Evolutionary conservation across 2,113 vertebrate species (phyloP).

Genomic region (Scophthalmus maximus): DNA sequence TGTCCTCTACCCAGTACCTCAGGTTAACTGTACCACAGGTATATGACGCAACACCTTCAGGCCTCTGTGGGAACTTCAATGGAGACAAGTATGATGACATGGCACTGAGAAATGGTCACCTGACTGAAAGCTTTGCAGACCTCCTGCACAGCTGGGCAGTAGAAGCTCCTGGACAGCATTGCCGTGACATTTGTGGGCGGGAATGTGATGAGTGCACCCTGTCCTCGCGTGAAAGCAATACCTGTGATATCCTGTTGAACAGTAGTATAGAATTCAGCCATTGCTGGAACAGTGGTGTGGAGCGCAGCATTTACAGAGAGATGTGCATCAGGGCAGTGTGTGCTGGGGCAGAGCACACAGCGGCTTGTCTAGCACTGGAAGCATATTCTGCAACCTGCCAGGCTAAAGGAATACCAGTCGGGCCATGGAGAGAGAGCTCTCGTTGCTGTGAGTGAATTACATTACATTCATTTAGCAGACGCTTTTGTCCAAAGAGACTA

Average conservation of each 20-base stretch:
- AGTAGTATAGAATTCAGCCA: constrained; percentile 19
- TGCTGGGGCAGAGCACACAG: constrained; percentile 16
- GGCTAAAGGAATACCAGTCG: constrained; percentile 28
- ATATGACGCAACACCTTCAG: constrained; percentile 50
- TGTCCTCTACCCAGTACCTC: constrained; percentile 45
- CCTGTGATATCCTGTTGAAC: constrained; percentile 43
- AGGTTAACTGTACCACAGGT: constrained; percentile 31
- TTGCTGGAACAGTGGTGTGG: constrained; percentile 24
- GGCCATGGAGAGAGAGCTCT: constrained; percentile 30
- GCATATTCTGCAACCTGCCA: constrained; percentile 38
- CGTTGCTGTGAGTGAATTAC: constrained; percentile 29
- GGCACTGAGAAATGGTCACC: not conserved
- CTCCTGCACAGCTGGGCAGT: constrained; percentile 58
- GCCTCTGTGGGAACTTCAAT: constrained; percentile 80
- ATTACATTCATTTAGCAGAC: no score
- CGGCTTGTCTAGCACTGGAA: constrained; percentile 38
- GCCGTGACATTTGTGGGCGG: constrained; percentile 24
- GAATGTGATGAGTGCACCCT: constrained; percentile 24
- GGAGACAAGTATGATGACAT: constrained; percentile 66
- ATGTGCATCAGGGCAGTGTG: constrained; percentile 40
- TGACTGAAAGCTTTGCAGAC: not conserved
- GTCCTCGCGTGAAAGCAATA: not conserved
- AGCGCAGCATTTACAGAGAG: constrained; percentile 18
- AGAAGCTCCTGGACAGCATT: constrained; percentile 6
- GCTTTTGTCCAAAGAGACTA: no score